phyloP scores from a whole-genome alignment of 2,113 vertebrate species.

The Istiophorus platypterus region DNA sequence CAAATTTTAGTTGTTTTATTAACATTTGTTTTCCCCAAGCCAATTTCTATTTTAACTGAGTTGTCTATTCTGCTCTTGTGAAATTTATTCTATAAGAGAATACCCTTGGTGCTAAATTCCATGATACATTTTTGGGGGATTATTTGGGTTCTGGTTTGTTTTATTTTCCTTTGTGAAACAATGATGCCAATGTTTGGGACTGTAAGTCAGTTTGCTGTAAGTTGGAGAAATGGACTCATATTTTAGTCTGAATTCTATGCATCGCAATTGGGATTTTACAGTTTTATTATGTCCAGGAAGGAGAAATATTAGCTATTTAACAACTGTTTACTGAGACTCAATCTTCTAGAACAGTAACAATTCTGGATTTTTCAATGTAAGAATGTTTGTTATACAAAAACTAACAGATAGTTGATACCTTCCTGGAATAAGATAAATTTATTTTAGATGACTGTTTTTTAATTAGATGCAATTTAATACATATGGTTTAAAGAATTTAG shows the following conservation, averaged over 20 bases:
- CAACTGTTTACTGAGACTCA: constrained; percentile 48
- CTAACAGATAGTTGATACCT: constrained; percentile 45
- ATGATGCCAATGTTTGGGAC: constrained; percentile 22
- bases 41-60: constrained; percentile 6
- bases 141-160: background rate
- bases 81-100: background rate
- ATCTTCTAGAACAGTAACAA: constrained; percentile 37
- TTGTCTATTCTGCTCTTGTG: background rate
- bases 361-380: constrained; percentile 42
- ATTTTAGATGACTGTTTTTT: background rate
- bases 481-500: background rate
- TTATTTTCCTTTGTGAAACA: background rate
- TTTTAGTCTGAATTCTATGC: constrained; percentile 44
- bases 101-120: constrained; percentile 39
- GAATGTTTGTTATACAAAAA: constrained; percentile 51
- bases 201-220: constrained; percentile 20
- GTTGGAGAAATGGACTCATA: background rate
- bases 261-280: constrained; percentile 36
- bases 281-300: constrained; percentile 23
- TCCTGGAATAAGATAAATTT: constrained; percentile 21
- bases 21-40: constrained; percentile 7
- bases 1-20: background rate
- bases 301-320: constrained; percentile 49
- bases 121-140: background rate
- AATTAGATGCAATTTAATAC: background rate